Percentiles rank a stretch among this genome's conserved stretches.
Conservation (phyloP, 2,888 invertebrate genomes). For the Anodontia alba region DNA sequence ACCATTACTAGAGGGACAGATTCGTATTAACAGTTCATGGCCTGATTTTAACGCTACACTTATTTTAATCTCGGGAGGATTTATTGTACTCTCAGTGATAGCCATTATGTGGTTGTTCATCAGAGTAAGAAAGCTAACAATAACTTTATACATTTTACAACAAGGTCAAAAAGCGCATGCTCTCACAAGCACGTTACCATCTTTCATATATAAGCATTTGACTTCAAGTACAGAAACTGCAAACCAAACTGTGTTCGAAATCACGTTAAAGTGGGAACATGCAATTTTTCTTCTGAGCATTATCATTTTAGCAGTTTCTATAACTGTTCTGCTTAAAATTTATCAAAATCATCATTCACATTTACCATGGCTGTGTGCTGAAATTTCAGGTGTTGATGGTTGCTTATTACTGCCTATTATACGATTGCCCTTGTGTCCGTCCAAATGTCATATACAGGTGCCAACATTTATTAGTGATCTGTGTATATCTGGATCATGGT, state of each 20-base stretch:
- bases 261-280: neutral
- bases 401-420: neutral
- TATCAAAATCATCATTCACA: neutral
- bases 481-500: neutral
- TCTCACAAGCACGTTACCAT: neutral
- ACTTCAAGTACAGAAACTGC: neutral
- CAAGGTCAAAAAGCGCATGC: neutral
- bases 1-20: neutral
- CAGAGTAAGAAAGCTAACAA: neutral
- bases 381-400: neutral
- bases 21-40: neutral
- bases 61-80: neutral
- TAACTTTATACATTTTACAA: neutral
- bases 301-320: neutral
- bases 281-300: neutral
- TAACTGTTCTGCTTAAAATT: neutral
- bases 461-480: neutral
- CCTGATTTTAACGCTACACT: neutral
- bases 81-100: too few relatives aligned
- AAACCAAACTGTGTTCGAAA: neutral
- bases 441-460: neutral
- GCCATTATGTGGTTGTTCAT: neutral
- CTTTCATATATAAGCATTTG: neutral
- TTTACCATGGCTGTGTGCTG: neutral
- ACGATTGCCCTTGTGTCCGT: neutral